These are phyloP conservation scores for Cheilosia vernalis DNA, from an alignment of 2,888 invertebrate species.

Conservation along the genomic window DNA sequence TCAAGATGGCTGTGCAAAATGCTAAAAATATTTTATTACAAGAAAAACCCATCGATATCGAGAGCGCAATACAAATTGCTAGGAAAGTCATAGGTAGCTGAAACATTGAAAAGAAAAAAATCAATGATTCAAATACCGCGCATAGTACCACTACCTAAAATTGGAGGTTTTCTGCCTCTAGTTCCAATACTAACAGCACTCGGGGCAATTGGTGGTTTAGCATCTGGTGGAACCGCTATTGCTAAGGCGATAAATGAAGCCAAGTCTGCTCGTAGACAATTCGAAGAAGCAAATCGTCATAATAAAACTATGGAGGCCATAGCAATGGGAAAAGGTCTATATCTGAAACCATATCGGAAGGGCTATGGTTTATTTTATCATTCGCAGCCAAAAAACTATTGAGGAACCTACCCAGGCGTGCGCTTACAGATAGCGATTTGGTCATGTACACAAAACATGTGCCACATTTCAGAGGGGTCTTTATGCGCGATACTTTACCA, in stretches of 20 bases:
- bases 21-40: no score
- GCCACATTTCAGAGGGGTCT: no score
- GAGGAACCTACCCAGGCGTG: constrained; percentile 76
- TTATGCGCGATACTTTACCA: no score
- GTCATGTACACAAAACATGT: constrained; percentile 61
- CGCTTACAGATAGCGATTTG: constrained; percentile 77
- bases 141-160: constrained; percentile 77
- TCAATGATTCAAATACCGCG: constrained; percentile 72
- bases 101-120: constrained; percentile 47
- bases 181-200: no score
- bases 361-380: constrained; percentile 56
- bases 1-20: no score
- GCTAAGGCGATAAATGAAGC: constrained; percentile 5
- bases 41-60: no score
- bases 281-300: no score
- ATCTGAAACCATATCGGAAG: constrained; percentile 78
- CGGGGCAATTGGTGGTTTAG: constrained; percentile 6
- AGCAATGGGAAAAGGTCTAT: constrained; percentile 79
- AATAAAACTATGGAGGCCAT: background rate
- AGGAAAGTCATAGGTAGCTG: no score
- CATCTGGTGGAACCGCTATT: constrained; percentile 75
- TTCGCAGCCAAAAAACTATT: constrained; percentile 70
- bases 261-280: background rate
- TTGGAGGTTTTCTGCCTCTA: no score
- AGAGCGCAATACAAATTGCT: constrained; percentile 62